phyloP scores from a whole-genome alignment of 2,797 vertebrate species.

The Betta splendens region DNA sequence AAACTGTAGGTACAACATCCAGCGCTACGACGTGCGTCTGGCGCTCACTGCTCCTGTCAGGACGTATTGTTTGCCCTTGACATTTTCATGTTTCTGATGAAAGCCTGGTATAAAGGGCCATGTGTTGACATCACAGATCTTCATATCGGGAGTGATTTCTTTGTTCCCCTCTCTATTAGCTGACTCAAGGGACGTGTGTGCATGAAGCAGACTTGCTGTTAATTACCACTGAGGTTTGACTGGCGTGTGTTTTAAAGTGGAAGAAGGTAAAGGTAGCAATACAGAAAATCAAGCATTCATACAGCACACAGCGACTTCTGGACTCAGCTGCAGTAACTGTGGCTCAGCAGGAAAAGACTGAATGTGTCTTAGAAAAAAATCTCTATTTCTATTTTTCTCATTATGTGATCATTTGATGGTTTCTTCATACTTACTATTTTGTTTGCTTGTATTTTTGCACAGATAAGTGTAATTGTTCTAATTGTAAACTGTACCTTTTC shows the following conservation, averaged over 20 bases:
- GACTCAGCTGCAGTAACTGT: slow-evolving; percentile 7
- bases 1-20: no score
- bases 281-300: no score
- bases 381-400: slow-evolving; percentile 1
- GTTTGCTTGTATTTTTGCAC: slow-evolving; percentile 2
- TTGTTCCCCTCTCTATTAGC: slow-evolving; percentile 55
- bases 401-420: no score
- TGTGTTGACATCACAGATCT: slow-evolving; percentile 67
- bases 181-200: slow-evolving; percentile 52
- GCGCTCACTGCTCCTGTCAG: slow-evolving; percentile 28
- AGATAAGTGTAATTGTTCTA: slow-evolving; percentile 13
- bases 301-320: no score
- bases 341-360: slow-evolving; percentile 9
- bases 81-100: slow-evolving; percentile 65
- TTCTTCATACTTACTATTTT: no score
- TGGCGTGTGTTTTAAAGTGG: slow-evolving; percentile 37
- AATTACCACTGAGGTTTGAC: slow-evolving; percentile 60
- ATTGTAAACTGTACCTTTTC: slow-evolving; percentile 14
- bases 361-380: not conserved
- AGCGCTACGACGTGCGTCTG: no score
- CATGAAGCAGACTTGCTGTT: slow-evolving; percentile 59
- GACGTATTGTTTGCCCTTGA: slow-evolving; percentile 69
- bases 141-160: slow-evolving; percentile 60
- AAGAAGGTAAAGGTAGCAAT: not conserved
- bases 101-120: slow-evolving; percentile 61